Evolutionary conservation across 2,888 invertebrate species (phyloP), one percentile per base, ranked within the genome.

Genomic region (Thalpophila matura): DNA sequence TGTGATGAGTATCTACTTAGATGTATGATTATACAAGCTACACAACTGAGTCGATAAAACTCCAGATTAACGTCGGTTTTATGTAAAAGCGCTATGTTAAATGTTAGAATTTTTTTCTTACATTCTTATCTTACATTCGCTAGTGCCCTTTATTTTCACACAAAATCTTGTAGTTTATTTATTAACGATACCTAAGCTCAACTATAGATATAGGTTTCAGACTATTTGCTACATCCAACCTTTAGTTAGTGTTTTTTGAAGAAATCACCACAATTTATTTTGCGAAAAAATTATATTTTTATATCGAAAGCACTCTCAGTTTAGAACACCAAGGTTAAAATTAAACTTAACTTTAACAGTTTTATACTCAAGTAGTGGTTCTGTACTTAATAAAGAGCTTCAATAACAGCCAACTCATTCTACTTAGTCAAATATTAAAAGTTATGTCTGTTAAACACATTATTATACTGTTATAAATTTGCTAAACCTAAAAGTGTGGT

Each of bases 201-300:
- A 72, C 75, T 77, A 77, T 77, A 67, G 53, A 69, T 77, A 78
- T 78, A 78, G 27, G 73, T 67, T 18, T 40, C 56, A 76, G 58
- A 46, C 26, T 33, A 68, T 43, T 56, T 60, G 61, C 71, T 60
- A 63, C 47, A 60, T 66, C 54, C 38, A 26, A 57, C 18, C 27
- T 53, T 58, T 45, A 60, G 16, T 47, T 55, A 54, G 42, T 37
- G 12, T n/a, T 12, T 31, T 43, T 54, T 26, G 35, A 60, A 40
- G 29, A n/a, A n/a, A n/a, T n/a, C n/a, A n/a, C 35, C 31, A 56
- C 43, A 40, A 10, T 29, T 70, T 60, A 53, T 27, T 77, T 67
- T 77, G 68, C 68, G 33, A 72, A 45, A n/a, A 65, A 62, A 62
- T 49, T 59, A 67, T 62, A 72, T 68, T 67, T 62, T 74, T 74